These are phyloP conservation scores for Macrophya annulata DNA, from an alignment of 2,888 invertebrate genomes.

Conservation along the genomic window DNA sequence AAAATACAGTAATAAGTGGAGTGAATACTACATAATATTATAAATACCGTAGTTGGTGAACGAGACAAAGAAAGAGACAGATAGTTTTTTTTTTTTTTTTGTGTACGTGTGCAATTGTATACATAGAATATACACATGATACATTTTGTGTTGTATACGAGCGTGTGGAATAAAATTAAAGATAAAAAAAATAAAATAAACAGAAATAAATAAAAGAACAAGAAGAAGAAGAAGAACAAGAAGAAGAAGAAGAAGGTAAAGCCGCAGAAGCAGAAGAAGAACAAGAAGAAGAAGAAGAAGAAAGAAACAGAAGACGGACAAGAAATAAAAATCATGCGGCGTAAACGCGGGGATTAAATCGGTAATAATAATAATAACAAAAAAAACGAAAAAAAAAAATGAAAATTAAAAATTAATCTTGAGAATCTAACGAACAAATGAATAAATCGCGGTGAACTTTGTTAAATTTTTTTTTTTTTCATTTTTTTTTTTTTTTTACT, in stretches of 20 bases:
- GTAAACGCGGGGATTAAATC: slow-evolving; percentile 18
- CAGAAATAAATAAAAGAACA: neutral
- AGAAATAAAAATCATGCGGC: slow-evolving; percentile 23
- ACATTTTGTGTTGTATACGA: neutral
- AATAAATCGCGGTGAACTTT: neutral
- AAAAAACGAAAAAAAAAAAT: neutral
- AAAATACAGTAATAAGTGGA: neutral
- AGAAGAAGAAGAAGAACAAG: neutral
- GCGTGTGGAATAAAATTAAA: too few species aligned
- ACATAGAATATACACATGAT: neutral
- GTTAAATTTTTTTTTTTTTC: too few species aligned
- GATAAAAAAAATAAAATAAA: neutral
- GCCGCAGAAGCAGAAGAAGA: too few species aligned
- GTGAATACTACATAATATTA: neutral
- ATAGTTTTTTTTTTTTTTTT: neutral
- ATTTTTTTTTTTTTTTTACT: too few species aligned
- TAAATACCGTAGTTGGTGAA: neutral
- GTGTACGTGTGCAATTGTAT: slow-evolving; percentile 10
- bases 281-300: neutral
- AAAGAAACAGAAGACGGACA: neutral
- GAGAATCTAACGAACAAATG: neutral
- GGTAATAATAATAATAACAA: neutral
- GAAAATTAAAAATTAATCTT: neutral
- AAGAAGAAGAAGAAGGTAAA: neutral
- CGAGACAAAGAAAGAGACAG: neutral